Conservation (phyloP, 53 echinoderm and acorn worm genomes). For the Echinarachnius parma region DNA sequence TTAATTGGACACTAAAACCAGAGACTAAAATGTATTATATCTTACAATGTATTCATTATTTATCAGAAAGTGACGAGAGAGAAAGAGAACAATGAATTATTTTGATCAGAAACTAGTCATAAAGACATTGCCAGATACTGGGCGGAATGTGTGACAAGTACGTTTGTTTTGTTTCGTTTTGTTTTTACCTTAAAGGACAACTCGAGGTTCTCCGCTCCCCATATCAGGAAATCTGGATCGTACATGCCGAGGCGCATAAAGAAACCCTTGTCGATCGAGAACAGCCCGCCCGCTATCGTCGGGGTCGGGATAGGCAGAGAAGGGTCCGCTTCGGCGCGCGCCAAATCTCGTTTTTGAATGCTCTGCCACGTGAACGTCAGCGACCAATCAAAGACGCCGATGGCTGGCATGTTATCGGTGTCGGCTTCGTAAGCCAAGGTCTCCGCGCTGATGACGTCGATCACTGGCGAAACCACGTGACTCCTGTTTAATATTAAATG, state of each 20-base stretch:
- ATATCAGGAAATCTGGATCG: constrained; percentile 48
- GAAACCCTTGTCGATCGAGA: constrained; percentile 48
- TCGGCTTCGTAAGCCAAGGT: constrained; percentile 34
- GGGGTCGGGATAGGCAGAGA: constrained; percentile 46
- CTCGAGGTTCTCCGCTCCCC: constrained; percentile 58
- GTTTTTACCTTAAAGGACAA: constrained; percentile 53
- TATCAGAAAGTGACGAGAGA: too few relatives aligned
- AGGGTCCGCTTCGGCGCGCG: constrained; percentile 1
- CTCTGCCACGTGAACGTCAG: constrained; percentile 44
- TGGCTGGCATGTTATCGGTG: constrained; percentile 16
- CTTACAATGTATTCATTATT: too few relatives aligned
- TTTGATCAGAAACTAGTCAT: too few relatives aligned
- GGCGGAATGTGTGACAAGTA: too few relatives aligned
- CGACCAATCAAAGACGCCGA: constrained; percentile 52
- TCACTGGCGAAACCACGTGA: constrained; percentile 48
- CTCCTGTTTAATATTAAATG: constrained; percentile 1
- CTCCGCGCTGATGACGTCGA: constrained; percentile 51
- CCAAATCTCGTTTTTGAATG: constrained; percentile 27
- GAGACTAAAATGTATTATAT: too few relatives aligned
- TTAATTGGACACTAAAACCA: too few relatives aligned
- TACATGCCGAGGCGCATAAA: constrained; percentile 42
- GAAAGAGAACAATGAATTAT: too few relatives aligned
- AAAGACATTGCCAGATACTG: too few relatives aligned
- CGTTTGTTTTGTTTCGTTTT: too few relatives aligned
- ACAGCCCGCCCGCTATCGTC: constrained; percentile 61